A percentile compares a stretch with the other conserved stretches of the same genome.
These are phyloP conservation scores for Heteromyza rotundicornis DNA, from an alignment of 2,888 invertebrate genomes.

Conservation along the genomic window DNA sequence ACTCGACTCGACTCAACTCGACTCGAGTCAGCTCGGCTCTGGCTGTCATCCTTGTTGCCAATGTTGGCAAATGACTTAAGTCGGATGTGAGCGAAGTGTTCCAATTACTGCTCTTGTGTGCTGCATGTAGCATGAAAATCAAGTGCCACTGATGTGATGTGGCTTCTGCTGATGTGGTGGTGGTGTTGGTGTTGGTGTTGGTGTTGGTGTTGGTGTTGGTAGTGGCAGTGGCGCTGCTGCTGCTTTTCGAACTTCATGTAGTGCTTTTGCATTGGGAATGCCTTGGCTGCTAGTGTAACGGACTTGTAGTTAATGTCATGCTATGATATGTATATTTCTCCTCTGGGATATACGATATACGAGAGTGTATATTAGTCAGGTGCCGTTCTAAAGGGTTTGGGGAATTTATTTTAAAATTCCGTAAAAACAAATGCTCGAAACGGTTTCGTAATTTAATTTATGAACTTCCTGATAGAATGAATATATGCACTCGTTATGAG, in stretches of 20 bases:
- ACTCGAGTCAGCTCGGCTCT: not conserved
- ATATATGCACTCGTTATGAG: too few species aligned
- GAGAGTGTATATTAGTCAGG: too few species aligned
- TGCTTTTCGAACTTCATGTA: not conserved
- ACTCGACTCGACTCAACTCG: not conserved
- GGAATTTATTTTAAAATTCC: not conserved
- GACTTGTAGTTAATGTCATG: not conserved
- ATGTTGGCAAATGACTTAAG: conserved; percentile 12
- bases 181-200: not conserved
- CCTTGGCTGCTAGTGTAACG: not conserved
- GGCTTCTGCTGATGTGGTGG: too few species aligned
- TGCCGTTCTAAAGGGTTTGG: too few species aligned
- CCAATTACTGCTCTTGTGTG: conserved; percentile 12
- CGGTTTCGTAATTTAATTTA: too few species aligned
- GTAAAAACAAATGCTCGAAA: too few species aligned
- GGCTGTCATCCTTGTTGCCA: conserved; percentile 15
- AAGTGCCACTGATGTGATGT: too few species aligned
- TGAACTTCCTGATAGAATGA: too few species aligned
- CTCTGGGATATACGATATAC: too few species aligned
- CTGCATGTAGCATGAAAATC: conserved; percentile 22
- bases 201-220: not conserved
- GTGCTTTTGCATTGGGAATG: not conserved
- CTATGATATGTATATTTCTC: not conserved
- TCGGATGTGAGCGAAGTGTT: not conserved
- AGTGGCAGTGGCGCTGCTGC: too few species aligned